A percentile compares a stretch with the other conserved stretches of the same genome.
These are phyloP conservation scores for Echinarachnius parma DNA, from an alignment of 53 echinoderm and acorn worm species.

Conservation along the genomic window DNA sequence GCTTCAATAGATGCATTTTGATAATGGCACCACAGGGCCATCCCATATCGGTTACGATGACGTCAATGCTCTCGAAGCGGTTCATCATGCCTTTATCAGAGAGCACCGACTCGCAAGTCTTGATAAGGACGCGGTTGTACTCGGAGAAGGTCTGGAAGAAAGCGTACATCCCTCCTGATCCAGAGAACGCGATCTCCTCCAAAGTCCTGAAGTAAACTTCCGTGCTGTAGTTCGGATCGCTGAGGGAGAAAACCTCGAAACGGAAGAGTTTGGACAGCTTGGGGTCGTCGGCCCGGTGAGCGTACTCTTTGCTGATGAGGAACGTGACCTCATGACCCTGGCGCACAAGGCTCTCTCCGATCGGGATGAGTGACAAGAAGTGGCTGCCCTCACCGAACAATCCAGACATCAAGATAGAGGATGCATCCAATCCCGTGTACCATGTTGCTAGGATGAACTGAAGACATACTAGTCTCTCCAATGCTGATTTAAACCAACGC, in stretches of 20 bases:
- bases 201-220: not conserved
- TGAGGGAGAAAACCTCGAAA: slow-evolving; percentile 10
- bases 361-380: slow-evolving; percentile 3
- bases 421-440: no score
- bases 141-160: slow-evolving; percentile 7
- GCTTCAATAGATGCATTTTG: not conserved
- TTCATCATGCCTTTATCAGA: slow-evolving; percentile 17
- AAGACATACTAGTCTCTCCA: no score
- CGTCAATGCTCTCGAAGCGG: not conserved
- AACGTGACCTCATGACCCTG: slow-evolving; percentile 22
- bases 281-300: slow-evolving; percentile 5
- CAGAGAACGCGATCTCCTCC: slow-evolving; percentile 8
- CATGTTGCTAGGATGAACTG: no score
- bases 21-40: slow-evolving; percentile 19
- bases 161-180: not conserved
- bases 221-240: slow-evolving; percentile 1
- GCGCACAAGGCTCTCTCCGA: slow-evolving; percentile 6
- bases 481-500: no score
- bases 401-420: slow-evolving; percentile 14
- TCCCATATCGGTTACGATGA: slow-evolving; percentile 5
- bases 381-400: slow-evolving; percentile 24
- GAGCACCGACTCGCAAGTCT: slow-evolving; percentile 22
- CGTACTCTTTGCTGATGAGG: slow-evolving; percentile 14
- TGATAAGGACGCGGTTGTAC: not conserved
- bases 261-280: not conserved